Evolutionary conservation across 2,113 vertebrate genomes (phyloP).

Genomic region (Sylvilagus bachmani): DNA sequence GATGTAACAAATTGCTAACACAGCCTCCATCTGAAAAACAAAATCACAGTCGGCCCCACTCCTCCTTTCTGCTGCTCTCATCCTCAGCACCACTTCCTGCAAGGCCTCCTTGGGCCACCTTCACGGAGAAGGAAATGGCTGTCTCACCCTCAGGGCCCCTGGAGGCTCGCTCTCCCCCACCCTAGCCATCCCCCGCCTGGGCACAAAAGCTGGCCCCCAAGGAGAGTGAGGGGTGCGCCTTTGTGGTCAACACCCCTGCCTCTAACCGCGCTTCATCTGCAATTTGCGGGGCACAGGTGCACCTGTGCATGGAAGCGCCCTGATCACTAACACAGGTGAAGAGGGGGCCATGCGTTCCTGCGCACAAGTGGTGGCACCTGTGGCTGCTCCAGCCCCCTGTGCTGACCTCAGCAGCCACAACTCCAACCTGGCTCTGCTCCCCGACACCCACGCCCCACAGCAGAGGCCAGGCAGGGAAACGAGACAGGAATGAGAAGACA

Average conservation of each 20-base stretch:
- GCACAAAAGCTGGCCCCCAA: not conserved
- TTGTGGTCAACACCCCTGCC: not conserved
- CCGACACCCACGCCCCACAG: not conserved
- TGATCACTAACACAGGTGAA: not conserved
- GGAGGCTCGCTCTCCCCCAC: not conserved
- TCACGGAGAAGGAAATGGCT: not conserved
- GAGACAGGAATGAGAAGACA: too few species aligned
- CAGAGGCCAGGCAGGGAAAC: not conserved
- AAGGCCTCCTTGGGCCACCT: not conserved
- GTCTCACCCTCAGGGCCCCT: not conserved
- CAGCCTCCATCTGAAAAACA: slow-evolving; percentile 68
- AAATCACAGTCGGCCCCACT: slow-evolving; percentile 37
- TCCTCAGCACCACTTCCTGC: not conserved
- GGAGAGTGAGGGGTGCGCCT: too few species aligned
- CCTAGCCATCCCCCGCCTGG: rapidly evolving
- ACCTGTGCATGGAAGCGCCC: not conserved
- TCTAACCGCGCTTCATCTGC: not conserved
- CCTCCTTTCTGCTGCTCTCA: slow-evolving; percentile 55
- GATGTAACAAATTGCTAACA: slow-evolving; percentile 72
- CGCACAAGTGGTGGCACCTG: too few species aligned
- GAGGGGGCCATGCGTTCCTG: not conserved
- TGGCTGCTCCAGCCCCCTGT: not conserved
- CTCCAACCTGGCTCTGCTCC: not conserved
- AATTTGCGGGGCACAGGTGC: not conserved
- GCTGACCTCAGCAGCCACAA: not conserved